Conservation (phyloP, 37 sponge, comb jelly and placozoan genomes). For the Lycopodina hypogea region DNA sequence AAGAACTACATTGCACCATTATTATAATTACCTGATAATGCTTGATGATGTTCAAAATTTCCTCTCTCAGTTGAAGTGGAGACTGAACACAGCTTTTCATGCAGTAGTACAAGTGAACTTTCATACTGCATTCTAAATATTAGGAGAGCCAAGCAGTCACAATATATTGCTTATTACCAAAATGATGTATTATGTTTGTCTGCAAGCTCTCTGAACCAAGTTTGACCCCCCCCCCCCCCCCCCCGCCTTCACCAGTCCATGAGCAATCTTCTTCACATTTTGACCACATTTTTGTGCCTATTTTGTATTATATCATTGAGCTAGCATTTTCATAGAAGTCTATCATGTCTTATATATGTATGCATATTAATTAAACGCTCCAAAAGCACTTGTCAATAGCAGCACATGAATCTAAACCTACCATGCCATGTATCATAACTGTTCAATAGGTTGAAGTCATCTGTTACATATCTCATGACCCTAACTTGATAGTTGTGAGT, state of each 20-base stretch:
- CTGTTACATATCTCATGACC: too few relatives aligned
- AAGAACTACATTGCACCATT: background rate
- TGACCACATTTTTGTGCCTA: conserved; percentile 36
- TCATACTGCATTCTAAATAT: conserved; percentile 19
- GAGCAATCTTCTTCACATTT: conserved; percentile 10
- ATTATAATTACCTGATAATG: conserved; percentile 22
- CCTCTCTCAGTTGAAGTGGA: background rate
- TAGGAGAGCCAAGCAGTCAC: background rate
- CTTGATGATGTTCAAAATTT: background rate
- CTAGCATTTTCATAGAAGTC: too few relatives aligned
- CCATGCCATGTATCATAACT: too few relatives aligned
- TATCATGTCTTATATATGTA: background rate
- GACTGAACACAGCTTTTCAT: conserved; percentile 27
- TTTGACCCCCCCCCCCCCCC: background rate
- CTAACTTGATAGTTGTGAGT: conserved; percentile 23
- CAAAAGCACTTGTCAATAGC: too few relatives aligned
- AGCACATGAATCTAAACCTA: conserved; percentile 14
- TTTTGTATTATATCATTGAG: too few relatives aligned
- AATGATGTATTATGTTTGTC: conserved; percentile 22
- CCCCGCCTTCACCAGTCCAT: background rate
- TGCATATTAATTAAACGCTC: background rate
- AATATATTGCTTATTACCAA: background rate
- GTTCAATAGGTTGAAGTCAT: background rate
- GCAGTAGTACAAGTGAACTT: conserved; percentile 28
- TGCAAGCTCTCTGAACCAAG: conserved; percentile 27